A percentile compares a stretch with the other conserved stretches of the same genome.
phyloP scores from a whole-genome alignment of 37 sponge, comb jelly and placozoan species.

The Ianthella basta region DNA sequence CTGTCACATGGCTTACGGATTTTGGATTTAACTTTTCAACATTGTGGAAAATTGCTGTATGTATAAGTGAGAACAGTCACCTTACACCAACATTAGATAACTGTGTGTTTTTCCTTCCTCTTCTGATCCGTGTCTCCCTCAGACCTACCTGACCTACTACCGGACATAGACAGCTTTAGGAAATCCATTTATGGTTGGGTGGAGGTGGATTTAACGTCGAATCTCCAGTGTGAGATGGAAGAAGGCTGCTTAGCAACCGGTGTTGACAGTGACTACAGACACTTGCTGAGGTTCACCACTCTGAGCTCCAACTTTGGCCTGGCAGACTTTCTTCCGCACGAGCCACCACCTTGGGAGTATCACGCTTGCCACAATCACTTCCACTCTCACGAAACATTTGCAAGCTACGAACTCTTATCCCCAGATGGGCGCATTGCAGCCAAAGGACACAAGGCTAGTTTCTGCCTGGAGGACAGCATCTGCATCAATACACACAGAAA shows the following conservation, averaged over 20 bases:
- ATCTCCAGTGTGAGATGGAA: constrained; percentile 17
- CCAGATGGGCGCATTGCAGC: constrained; percentile 62
- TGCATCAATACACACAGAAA: constrained; percentile 26
- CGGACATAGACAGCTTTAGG: not conserved
- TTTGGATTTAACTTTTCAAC: no score
- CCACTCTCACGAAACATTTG: constrained; percentile 88
- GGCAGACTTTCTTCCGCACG: constrained; percentile 55
- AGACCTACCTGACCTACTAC: constrained; percentile 5
- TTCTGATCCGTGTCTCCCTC: not conserved
- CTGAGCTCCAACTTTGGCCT: constrained; percentile 68
- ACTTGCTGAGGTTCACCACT: constrained; percentile 59
- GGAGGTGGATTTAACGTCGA: no score
- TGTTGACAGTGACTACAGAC: not conserved
- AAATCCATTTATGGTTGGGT: not conserved
- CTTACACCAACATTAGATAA: no score
- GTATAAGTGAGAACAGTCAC: no score
- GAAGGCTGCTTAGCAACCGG: not conserved
- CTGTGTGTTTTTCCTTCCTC: no score
- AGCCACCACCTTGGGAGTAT: constrained; percentile 56
- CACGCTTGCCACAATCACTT: constrained; percentile 90
- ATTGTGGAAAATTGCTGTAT: no score
- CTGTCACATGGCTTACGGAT: no score
- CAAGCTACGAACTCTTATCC: constrained; percentile 71
- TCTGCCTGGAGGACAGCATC: constrained; percentile 87
- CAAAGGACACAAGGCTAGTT: constrained; percentile 92